Evolutionary conservation across 2,888 invertebrate genomes (phyloP).

Genomic region (Beris morrisii): DNA sequence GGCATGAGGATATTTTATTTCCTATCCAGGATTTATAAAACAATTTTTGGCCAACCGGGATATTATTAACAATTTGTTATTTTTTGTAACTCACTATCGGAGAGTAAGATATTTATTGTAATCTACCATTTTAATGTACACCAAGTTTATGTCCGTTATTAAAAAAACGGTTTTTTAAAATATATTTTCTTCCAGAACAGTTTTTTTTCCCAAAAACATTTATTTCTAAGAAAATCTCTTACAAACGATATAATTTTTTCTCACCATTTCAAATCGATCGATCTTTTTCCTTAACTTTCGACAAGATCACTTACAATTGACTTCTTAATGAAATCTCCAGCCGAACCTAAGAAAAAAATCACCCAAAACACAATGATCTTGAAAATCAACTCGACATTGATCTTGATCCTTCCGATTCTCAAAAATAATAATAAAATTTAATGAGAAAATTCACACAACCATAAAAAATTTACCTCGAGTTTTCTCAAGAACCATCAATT

Average conservation of each 20-base stretch:
- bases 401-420: neutral
- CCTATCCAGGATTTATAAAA: no score
- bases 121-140: no score
- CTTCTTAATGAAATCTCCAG: slow-evolving; percentile 11
- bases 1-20: no score
- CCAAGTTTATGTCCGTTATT: no score
- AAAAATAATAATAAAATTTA: slow-evolving; percentile 38
- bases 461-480: slow-evolving; percentile 35
- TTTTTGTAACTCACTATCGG: no score
- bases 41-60: no score
- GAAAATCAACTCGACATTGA: neutral
- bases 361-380: neutral
- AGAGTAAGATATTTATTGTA: no score
- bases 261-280: slow-evolving; percentile 12
- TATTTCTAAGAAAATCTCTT: no score
- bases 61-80: no score
- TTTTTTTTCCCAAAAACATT: no score
- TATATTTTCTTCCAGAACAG: no score
- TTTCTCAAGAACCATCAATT: slow-evolving; percentile 37
- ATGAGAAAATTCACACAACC: slow-evolving; percentile 40
- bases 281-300: neutral
- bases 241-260: neutral
- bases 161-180: no score
- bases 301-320: slow-evolving; percentile 25
- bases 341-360: neutral